Conservation (phyloP, 2,888 invertebrate species). For the Halictus quadricinctus region DNA sequence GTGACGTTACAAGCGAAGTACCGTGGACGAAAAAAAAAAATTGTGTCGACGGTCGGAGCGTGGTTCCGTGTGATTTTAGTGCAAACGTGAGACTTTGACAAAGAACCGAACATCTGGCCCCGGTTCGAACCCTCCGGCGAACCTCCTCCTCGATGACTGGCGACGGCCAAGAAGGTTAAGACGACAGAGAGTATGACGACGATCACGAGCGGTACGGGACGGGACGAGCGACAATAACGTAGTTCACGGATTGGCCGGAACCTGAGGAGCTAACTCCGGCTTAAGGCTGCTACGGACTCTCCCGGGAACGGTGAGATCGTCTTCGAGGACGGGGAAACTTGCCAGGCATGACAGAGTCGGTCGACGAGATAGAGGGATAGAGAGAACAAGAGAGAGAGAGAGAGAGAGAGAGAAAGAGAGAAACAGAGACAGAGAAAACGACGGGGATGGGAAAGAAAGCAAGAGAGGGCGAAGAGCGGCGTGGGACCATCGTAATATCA, state of each 20-base stretch:
- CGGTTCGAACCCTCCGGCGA: conserved; percentile 39
- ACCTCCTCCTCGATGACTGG: conserved; percentile 29
- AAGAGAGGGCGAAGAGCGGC: conserved; percentile 37
- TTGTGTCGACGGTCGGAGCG: not conserved
- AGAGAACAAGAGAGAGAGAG: conserved; percentile 1
- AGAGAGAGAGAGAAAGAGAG: not conserved
- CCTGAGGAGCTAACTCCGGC: conserved; percentile 56
- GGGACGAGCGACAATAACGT: conserved; percentile 44
- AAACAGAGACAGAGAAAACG: conserved; percentile 10
- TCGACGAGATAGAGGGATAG: conserved; percentile 10
- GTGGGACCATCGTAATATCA: conserved; percentile 75
- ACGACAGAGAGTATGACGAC: conserved; percentile 17
- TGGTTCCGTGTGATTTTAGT: conserved; percentile 48
- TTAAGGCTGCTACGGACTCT: conserved; percentile 60
- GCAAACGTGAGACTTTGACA: conserved; percentile 46
- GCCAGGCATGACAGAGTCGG: conserved; percentile 37
- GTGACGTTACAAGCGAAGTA: not conserved
- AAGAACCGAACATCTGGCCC: conserved; percentile 34
- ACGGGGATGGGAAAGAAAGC: conserved; percentile 13
- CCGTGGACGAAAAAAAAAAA: not conserved
- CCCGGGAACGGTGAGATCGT: conserved; percentile 55
- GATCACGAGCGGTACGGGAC: conserved; percentile 28
- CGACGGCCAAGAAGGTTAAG: conserved; percentile 12
- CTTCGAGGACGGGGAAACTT: conserved; percentile 52
- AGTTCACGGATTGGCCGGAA: conserved; percentile 43